Evolutionary conservation across 1,140 invertebrate genomes (phyloP).

Genomic region (Oscheius sp.): DNA sequence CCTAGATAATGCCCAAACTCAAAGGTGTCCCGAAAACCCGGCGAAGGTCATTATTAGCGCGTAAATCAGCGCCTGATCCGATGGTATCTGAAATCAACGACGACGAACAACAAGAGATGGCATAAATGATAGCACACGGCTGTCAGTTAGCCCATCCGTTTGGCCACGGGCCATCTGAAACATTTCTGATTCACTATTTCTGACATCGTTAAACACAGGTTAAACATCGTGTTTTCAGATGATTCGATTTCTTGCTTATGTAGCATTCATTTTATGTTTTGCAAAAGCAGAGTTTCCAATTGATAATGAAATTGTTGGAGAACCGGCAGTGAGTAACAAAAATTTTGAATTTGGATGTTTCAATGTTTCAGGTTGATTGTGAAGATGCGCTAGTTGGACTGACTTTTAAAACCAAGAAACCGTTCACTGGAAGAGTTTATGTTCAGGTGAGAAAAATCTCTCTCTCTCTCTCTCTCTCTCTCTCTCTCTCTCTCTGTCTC

Average conservation of each 20-base stretch:
- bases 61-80: background rate
- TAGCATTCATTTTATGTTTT: background rate
- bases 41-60: slow-evolving; percentile 11
- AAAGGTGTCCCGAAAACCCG: too few species aligned
- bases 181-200: too few species aligned
- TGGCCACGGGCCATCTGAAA: too few species aligned
- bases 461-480: too few species aligned
- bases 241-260: too few species aligned
- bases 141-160: background rate
- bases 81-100: background rate
- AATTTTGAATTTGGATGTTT: slow-evolving; percentile 1
- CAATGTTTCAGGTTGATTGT: slow-evolving; percentile 35
- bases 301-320: slow-evolving; percentile 53
- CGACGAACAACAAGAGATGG: slow-evolving; percentile 2
- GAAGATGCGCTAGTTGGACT: slow-evolving; percentile 50
- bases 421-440: slow-evolving; percentile 56
- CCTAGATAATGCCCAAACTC: too few species aligned
- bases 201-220: too few species aligned
- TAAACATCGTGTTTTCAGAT: too few species aligned
- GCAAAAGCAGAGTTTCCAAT: slow-evolving; percentile 24
- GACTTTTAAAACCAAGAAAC: slow-evolving; percentile 59
- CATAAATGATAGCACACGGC: slow-evolving; percentile 8
- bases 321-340: slow-evolving; percentile 38
- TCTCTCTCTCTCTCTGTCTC: too few species aligned
- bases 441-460: slow-evolving; percentile 34